Evolutionary conservation across 2,113 vertebrate species (phyloP).

Genomic region (Chitala chitala): DNA sequence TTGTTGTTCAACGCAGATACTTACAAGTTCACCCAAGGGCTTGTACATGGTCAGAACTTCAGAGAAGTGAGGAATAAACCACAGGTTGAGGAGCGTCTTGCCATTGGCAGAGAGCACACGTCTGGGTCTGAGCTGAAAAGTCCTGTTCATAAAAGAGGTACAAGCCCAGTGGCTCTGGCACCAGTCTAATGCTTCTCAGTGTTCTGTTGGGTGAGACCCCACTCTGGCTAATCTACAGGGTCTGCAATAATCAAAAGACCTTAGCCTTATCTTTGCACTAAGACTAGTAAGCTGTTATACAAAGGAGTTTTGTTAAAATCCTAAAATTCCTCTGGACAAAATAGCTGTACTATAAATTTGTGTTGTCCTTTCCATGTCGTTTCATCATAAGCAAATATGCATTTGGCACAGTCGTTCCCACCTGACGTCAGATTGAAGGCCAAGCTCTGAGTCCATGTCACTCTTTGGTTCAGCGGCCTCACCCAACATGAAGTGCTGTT

Average conservation of each 20-base stretch:
- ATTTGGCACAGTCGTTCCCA: slow-evolving; percentile 22
- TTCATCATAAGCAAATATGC: background rate
- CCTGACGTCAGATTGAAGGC: slow-evolving; percentile 49
- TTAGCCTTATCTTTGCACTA: too few species aligned
- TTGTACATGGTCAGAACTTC: slow-evolving; percentile 65
- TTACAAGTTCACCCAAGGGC: slow-evolving; percentile 59
- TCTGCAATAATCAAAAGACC: too few species aligned
- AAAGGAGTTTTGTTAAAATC: too few species aligned
- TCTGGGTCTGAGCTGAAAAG: slow-evolving; percentile 34
- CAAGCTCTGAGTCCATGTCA: slow-evolving; percentile 37
- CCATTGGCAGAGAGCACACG: slow-evolving; percentile 58
- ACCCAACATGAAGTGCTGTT: slow-evolving; percentile 58
- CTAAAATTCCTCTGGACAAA: too few species aligned
- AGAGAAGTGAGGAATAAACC: slow-evolving; percentile 61
- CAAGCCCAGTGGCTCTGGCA: background rate
- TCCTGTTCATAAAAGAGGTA: slow-evolving; percentile 39
- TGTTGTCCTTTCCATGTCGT: too few species aligned
- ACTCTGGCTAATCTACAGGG: too few species aligned
- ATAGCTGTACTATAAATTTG: too few species aligned
- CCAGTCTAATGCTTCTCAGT: background rate
- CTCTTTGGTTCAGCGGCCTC: slow-evolving; percentile 39
- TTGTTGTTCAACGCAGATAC: slow-evolving; percentile 22
- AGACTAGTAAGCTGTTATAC: too few species aligned
- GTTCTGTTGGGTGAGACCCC: too few species aligned
- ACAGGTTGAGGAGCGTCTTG: slow-evolving; percentile 56